Base-by-base conservation (phyloP, 2,888 invertebrate species). In the Autographa pulchrina region DNA sequence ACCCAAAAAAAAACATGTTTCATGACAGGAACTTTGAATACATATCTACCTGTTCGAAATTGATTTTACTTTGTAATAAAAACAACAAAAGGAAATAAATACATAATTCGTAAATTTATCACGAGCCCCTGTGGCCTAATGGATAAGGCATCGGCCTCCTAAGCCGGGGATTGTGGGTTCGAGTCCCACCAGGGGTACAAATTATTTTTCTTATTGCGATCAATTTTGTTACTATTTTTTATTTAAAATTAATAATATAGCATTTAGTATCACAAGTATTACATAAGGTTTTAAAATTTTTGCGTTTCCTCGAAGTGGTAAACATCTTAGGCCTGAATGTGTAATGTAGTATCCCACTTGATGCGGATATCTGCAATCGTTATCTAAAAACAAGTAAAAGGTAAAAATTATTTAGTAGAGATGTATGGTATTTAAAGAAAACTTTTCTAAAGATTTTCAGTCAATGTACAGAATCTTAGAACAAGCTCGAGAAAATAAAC, bases 61-160 rank as follows among this genome's bases (percentile, higher is more conserved):
- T 25, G 25, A 25, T 25, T 25, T 25, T 25, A 25, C 25, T 25
- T 25, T 25, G 25, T 25, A 25, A 38, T 11, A 38, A 9, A 38
- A 8, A 8, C 8, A 8, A 6, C 35, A 8, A 52, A 0, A 14
- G n/a, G 31, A 70, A 61, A 20, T 71, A 65, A 69, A 43, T 18
- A 38, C 25, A 70, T 85, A 84, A 86, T 87, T 83, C 61, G 4
- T 3, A 9, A 0, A 0, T 0, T 0, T 0, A 0, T 0, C 0
- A 0, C 0, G 80, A 91, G 97, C 97, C 97, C 97, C 97, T 97
- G 97, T 97, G 97, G 97, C 97, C 97, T 97, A 97, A 97, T 97
- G 97, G 97, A 97, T 97, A 97, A 97, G 97, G 97, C 97, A 97
- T 97, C 97, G 97, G 97, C 97, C 97, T 97, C 97, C 97, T 97